A percentile compares a stretch with the other conserved stretches of the same genome.
Conservation (phyloP, 2,888 invertebrate genomes). For the Apocheima hispidaria region DNA sequence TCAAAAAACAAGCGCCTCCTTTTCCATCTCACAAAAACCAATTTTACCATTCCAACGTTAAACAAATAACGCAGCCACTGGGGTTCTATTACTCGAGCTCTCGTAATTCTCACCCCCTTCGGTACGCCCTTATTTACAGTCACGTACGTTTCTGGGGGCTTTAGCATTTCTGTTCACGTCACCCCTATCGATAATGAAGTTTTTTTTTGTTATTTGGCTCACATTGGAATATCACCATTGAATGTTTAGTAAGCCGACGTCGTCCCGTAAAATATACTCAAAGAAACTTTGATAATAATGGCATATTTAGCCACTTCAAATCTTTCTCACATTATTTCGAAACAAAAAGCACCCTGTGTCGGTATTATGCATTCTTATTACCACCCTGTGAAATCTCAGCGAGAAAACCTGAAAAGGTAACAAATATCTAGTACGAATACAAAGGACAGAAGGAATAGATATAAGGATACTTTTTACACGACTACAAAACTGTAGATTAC, state of each 20-base stretch:
- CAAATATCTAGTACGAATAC: too few relatives aligned
- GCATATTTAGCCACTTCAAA: too few relatives aligned
- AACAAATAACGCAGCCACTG: slow-evolving; percentile 20
- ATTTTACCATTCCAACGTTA: slow-evolving; percentile 12
- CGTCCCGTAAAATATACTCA: too few relatives aligned
- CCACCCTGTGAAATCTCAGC: too few relatives aligned
- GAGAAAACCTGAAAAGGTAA: too few relatives aligned
- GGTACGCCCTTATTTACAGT: slow-evolving; percentile 32
- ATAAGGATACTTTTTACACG: too few relatives aligned
- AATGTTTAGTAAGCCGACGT: not conserved
- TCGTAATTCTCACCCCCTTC: slow-evolving; percentile 30
- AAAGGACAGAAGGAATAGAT: too few relatives aligned
- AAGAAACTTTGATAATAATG: too few relatives aligned
- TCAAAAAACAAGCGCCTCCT: slow-evolving; percentile 4
- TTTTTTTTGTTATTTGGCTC: slow-evolving; percentile 30
- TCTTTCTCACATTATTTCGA: too few relatives aligned
- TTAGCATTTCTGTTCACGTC: slow-evolving; percentile 49
- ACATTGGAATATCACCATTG: not conserved
- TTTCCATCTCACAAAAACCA: slow-evolving; percentile 12
- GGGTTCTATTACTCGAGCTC: slow-evolving; percentile 16
- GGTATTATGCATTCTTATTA: too few relatives aligned
- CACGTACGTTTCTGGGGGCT: slow-evolving; percentile 32
- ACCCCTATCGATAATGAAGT: slow-evolving; percentile 49
- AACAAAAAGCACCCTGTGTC: too few relatives aligned
- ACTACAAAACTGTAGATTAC: too few relatives aligned